Evolutionary conservation across 2,113 vertebrate genomes (phyloP).

Genomic region (Caloenas nicobarica): DNA sequence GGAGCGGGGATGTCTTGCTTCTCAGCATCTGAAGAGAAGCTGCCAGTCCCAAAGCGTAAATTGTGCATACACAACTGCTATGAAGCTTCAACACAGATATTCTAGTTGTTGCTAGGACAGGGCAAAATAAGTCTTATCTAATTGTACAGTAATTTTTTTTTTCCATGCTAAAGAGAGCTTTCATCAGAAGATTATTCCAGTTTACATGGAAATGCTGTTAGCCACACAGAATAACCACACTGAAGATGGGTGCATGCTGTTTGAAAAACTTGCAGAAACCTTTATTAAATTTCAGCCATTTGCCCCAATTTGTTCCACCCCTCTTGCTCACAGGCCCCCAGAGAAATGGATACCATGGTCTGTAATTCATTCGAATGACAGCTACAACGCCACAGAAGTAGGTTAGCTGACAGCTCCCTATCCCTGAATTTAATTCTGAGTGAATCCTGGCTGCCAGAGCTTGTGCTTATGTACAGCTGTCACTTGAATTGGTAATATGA

Average conservation of each 20-base stretch:
- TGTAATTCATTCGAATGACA: conserved; percentile 14
- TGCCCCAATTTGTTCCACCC: neutral
- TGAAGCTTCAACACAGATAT: neutral
- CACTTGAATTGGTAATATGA: neutral
- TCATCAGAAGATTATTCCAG: neutral
- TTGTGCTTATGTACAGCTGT: neutral
- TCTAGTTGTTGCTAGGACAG: neutral
- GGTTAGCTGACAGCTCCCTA: neutral
- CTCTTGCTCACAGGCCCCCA: neutral
- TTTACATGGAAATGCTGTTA: neutral
- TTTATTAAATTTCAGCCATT: neutral
- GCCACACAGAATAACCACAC: neutral
- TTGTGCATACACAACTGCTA: neutral
- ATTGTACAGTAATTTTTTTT: neutral
- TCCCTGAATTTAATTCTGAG: neutral
- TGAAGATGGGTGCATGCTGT: neutral
- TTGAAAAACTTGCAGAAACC: neutral
- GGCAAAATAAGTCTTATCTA: neutral
- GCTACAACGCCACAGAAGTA: neutral
- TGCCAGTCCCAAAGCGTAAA: neutral
- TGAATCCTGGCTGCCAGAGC: neutral
- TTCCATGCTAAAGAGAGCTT: neutral
- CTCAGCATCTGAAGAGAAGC: neutral
- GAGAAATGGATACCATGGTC: neutral
- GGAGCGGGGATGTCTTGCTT: neutral